Conservation (phyloP, 2,797 vertebrate genomes). For the Schizothorax lantsangensis region DNA sequence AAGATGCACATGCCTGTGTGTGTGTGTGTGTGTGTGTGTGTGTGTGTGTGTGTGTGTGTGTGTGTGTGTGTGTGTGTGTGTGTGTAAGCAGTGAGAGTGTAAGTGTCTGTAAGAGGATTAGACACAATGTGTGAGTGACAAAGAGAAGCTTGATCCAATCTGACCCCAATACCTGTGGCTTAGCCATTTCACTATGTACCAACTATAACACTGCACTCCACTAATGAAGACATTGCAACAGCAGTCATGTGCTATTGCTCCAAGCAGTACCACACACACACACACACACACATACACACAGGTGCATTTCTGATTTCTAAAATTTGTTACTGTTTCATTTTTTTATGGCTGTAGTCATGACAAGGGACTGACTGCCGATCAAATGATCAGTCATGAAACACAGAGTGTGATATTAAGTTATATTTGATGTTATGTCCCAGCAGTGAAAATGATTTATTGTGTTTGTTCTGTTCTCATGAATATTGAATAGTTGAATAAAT, state of each 20-base stretch:
- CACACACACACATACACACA: slow-evolving; percentile 11
- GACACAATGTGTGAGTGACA: slow-evolving; percentile 56
- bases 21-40: slow-evolving; percentile 40
- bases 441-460: neutral
- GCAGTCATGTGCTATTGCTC: neutral
- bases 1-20: slow-evolving; percentile 39
- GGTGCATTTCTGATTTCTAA: neutral
- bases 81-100: slow-evolving; percentile 53
- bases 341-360: neutral
- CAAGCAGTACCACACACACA: slow-evolving; percentile 16
- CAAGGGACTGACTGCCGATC: neutral
- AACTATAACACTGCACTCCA: slow-evolving; percentile 8
- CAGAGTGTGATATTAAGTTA: neutral
- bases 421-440: neutral
- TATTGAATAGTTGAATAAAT: neutral
- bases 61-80: slow-evolving; percentile 35
- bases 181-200: slow-evolving; percentile 63
- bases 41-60: slow-evolving; percentile 45
- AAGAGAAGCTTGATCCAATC: slow-evolving; percentile 70
- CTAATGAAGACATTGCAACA: slow-evolving; percentile 27
- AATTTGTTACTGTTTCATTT: neutral
- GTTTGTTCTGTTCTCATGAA: neutral
- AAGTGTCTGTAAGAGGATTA: slow-evolving; percentile 76
- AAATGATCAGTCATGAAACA: neutral
- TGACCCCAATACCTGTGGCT: slow-evolving; percentile 81